Conservation (phyloP, 2,113 vertebrate genomes). For the Pygathrix nemaeus region DNA sequence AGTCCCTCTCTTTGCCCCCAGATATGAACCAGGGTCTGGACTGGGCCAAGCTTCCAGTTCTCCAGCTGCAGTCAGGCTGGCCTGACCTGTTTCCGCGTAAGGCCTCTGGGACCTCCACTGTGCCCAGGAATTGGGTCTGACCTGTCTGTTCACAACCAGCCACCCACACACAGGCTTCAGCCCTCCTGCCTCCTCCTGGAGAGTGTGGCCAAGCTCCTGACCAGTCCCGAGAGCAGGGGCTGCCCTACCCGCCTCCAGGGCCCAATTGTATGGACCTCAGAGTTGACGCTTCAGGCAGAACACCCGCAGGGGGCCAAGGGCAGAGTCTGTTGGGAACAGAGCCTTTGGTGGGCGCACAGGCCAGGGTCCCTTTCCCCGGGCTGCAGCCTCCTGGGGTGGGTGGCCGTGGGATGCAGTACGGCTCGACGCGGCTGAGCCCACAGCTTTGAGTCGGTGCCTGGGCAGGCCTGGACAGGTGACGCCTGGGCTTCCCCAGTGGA, state of each 20-base stretch:
- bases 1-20: background rate
- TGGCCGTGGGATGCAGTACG: too few species aligned
- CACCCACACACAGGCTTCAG: too few species aligned
- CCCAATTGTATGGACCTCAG: rapidly evolving
- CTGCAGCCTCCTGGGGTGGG: background rate
- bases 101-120: too few species aligned
- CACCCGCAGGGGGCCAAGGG: background rate
- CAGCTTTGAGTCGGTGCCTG: too few species aligned
- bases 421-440: too few species aligned
- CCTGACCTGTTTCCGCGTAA: rapidly evolving
- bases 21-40: background rate
- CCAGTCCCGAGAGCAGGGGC: background rate
- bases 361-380: rapidly evolving
- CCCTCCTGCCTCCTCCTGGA: background rate
- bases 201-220: background rate
- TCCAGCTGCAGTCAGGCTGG: background rate
- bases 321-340: background rate
- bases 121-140: background rate
- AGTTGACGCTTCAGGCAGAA: background rate
- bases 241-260: background rate
- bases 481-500: too few species aligned
- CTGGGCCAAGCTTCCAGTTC: rapidly evolving
- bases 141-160: background rate
- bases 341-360: rapidly evolving
- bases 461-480: too few species aligned